These are phyloP conservation scores for Tautogolabrus adspersus DNA, from an alignment of 2,113 vertebrate genomes.

Conservation along the genomic window DNA sequence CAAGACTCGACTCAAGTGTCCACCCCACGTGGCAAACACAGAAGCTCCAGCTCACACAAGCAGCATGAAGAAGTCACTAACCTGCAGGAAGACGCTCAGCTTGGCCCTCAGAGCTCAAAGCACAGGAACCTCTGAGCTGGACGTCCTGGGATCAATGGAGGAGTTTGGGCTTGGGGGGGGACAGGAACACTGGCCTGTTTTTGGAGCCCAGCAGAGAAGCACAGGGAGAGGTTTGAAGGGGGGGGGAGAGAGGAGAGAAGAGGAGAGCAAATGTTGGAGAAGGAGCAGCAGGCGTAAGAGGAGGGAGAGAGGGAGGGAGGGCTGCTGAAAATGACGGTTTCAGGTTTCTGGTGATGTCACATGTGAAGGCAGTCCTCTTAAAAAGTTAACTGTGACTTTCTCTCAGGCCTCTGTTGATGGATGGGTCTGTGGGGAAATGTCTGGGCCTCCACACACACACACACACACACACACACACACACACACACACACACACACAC, in stretches of 20 bases:
- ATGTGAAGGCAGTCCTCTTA: constrained; percentile 63
- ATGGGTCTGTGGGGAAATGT: constrained; percentile 15
- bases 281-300: neutral
- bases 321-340: constrained; percentile 66
- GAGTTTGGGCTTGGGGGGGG: neutral
- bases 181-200: constrained; percentile 29
- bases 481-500: neutral
- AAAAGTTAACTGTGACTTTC: constrained; percentile 22
- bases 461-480: constrained; percentile 3
- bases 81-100: constrained; percentile 42
- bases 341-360: constrained; percentile 84
- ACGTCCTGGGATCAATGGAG: constrained; percentile 31
- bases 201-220: constrained; percentile 48
- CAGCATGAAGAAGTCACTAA: constrained; percentile 40
- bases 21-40: constrained; percentile 49
- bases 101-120: constrained; percentile 7
- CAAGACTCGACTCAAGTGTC: constrained; percentile 33
- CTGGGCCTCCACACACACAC: neutral
- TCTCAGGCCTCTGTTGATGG: constrained; percentile 24
- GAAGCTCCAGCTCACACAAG: constrained; percentile 23
- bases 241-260: constrained; percentile 62
- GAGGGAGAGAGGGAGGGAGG: constrained; percentile 58
- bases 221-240: constrained; percentile 51
- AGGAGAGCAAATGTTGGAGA: constrained; percentile 69
- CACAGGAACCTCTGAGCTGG: constrained; percentile 1